Evolutionary conservation across 2,888 invertebrate genomes (phyloP).

Genomic region (Hipparchia semele): DNA sequence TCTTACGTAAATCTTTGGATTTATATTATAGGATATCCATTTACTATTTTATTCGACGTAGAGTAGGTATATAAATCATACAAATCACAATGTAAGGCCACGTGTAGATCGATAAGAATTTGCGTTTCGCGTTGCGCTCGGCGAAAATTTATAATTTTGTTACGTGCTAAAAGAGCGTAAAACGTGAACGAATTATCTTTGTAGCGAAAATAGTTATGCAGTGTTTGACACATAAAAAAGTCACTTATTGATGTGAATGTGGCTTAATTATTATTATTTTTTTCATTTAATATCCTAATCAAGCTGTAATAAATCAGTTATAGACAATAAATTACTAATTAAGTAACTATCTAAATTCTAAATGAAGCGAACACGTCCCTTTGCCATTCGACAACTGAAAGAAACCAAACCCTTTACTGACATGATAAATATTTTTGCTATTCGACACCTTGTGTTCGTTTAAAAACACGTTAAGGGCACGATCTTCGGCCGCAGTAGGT

Average conservation of each 20-base stretch:
- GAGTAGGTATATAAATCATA: too few species aligned
- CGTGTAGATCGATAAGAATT: too few species aligned
- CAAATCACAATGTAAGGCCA: too few species aligned
- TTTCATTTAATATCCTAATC: neutral
- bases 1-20: too few species aligned
- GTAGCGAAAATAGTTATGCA: too few species aligned
- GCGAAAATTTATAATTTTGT: too few species aligned
- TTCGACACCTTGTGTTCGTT: slow-evolving; percentile 60
- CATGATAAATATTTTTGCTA: slow-evolving; percentile 72
- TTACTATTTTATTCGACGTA: too few species aligned
- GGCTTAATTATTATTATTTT: neutral
- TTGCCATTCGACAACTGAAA: slow-evolving; percentile 50
- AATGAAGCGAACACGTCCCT: slow-evolving; percentile 41
- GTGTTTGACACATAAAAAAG: neutral
- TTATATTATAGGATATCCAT: too few species aligned
- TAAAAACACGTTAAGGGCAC: slow-evolving; percentile 47
- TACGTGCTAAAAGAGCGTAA: too few species aligned
- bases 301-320: neutral
- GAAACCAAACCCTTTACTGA: slow-evolving; percentile 65
- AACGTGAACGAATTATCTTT: too few species aligned
- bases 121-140: too few species aligned
- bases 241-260: neutral
- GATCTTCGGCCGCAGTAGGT: too few species aligned
- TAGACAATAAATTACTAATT: neutral
- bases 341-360: slow-evolving; percentile 30